Percentiles rank a stretch among this genome's conserved stretches.
phyloP scores from a whole-genome alignment of 2,888 invertebrate species.

The Drosophila emarginata region DNA sequence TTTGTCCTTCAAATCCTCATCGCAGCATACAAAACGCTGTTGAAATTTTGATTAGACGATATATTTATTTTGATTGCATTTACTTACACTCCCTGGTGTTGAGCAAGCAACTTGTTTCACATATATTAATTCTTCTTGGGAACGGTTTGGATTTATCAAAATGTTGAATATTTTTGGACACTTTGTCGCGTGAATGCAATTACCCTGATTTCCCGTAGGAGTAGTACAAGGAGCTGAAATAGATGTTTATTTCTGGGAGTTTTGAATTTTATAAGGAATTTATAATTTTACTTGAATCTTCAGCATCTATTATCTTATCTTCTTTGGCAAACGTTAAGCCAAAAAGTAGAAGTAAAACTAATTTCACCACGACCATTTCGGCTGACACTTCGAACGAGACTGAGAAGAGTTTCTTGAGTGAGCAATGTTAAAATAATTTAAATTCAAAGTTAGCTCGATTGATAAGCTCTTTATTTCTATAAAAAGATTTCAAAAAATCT shows the following conservation, averaged over 20 bases:
- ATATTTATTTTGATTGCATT: background rate
- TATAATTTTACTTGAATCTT: no score
- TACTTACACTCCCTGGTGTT: background rate
- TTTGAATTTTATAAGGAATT: no score
- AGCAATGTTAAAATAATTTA: no score
- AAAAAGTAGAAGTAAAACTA: no score
- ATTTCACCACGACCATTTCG: no score
- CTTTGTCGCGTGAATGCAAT: background rate
- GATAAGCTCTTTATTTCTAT: no score
- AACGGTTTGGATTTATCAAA: background rate
- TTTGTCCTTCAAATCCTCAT: background rate
- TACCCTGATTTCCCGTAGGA: background rate
- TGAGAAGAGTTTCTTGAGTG: background rate
- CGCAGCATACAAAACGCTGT: slow-evolving; percentile 7
- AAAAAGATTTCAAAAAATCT: no score
- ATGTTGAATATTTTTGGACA: background rate
- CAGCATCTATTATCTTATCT: no score
- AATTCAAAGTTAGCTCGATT: no score
- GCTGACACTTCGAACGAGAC: no score
- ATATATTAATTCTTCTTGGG: background rate
- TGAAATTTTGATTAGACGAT: background rate
- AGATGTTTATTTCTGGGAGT: background rate
- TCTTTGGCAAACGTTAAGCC: no score
- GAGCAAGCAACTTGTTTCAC: background rate
- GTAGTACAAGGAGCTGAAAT: background rate